phyloP scores from a whole-genome alignment of 2,888 invertebrate species.

The Hetaerina titia region DNA sequence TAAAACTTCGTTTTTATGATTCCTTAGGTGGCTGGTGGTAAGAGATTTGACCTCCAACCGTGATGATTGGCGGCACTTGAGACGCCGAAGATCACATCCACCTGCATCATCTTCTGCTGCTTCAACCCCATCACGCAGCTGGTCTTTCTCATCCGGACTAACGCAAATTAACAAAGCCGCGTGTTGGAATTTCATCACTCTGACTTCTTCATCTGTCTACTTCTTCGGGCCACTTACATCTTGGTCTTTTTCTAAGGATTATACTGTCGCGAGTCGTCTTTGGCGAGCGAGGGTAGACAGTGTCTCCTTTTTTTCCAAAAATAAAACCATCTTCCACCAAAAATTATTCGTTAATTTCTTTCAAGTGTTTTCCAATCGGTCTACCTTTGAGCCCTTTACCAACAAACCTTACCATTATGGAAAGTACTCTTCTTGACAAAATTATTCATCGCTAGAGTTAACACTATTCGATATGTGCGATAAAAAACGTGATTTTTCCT shows the following conservation, averaged over 20 bases:
- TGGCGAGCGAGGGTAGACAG: background rate
- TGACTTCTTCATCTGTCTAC: background rate
- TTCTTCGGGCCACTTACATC: background rate
- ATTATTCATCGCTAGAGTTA: no score
- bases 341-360: background rate
- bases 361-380: background rate
- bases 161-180: background rate
- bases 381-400: no score
- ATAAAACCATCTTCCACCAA: background rate
- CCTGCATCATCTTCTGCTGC: background rate
- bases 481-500: no score
- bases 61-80: background rate
- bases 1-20: background rate
- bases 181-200: background rate
- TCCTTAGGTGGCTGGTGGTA: background rate
- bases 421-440: no score
- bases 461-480: no score
- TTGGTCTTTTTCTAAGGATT: background rate
- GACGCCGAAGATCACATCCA: background rate
- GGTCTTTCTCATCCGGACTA: background rate
- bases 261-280: background rate
- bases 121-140: background rate
- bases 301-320: background rate
- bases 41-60: background rate
- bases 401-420: no score